phyloP scores from a whole-genome alignment of 2,888 invertebrate species.

The Scaptomyza flava region DNA sequence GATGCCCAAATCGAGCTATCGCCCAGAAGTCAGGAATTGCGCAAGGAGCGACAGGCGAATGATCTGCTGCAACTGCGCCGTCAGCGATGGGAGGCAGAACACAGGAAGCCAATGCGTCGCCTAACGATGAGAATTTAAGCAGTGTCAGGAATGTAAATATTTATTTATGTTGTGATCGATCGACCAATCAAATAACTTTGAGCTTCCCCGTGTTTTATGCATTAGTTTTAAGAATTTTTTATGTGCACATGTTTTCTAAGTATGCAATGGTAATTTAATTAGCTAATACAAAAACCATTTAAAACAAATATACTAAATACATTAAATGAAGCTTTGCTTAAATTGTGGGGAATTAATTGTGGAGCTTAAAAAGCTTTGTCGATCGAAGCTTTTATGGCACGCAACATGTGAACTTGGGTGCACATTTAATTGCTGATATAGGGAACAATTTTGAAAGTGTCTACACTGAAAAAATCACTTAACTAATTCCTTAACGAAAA shows the following conservation, averaged over 20 bases:
- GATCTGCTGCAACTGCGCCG: slow-evolving; percentile 57
- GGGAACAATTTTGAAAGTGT: not conserved
- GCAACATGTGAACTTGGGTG: not conserved
- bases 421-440: not conserved
- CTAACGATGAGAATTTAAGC: slow-evolving; percentile 46
- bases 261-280: slow-evolving; percentile 51
- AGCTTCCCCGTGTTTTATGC: slow-evolving; percentile 62
- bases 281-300: slow-evolving; percentile 38
- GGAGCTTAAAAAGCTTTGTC: not conserved
- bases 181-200: slow-evolving; percentile 13
- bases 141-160: not conserved
- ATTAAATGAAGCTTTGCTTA: slow-evolving; percentile 18
- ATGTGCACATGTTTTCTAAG: slow-evolving; percentile 34
- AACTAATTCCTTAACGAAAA: not conserved
- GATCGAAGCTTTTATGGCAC: not conserved
- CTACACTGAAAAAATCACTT: not conserved
- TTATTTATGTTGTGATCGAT: slow-evolving; percentile 38
- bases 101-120: slow-evolving; percentile 47
- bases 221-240: slow-evolving; percentile 28
- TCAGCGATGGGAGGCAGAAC: slow-evolving; percentile 50
- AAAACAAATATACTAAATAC: slow-evolving; percentile 3
- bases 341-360: not conserved
- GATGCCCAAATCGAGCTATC: slow-evolving; percentile 25
- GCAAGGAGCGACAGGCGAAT: slow-evolving; percentile 40
- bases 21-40: slow-evolving; percentile 41